Evolutionary conservation across 2,113 vertebrate genomes (phyloP).

Genomic region (Geococcyx californianus): DNA sequence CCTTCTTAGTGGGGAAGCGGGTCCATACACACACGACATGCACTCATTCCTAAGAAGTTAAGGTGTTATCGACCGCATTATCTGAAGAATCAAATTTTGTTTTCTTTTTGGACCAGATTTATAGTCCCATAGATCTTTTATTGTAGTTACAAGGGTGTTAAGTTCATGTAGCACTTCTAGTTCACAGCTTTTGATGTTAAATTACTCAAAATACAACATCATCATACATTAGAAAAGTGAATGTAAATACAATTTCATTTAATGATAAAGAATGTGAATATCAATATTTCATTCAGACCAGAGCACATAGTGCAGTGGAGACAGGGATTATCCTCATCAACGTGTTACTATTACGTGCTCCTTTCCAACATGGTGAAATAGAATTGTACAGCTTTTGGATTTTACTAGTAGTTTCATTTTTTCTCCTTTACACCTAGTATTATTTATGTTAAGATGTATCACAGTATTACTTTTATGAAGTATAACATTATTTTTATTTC

Average conservation of each 20-base stretch:
- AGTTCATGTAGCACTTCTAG: background rate
- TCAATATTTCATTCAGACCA: background rate
- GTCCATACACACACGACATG: background rate
- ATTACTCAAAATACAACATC: background rate
- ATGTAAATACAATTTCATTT: background rate
- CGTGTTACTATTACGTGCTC: background rate
- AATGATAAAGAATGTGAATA: background rate
- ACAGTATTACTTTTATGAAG: background rate
- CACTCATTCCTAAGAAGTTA: background rate
- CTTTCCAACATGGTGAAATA: background rate
- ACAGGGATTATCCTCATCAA: background rate
- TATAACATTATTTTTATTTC: background rate
- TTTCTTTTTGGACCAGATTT: background rate
- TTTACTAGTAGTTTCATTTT: background rate
- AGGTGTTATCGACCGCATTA: background rate
- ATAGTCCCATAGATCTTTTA: background rate
- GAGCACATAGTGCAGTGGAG: background rate
- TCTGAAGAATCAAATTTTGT: background rate
- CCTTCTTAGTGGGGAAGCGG: background rate
- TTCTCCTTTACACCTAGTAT: background rate
- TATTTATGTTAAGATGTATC: background rate
- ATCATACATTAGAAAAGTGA: background rate
- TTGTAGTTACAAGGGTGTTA: background rate
- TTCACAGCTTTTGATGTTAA: background rate
- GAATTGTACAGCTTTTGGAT: background rate